These are phyloP conservation scores for Neosilurus mollespiculum DNA, from an alignment of 2,797 vertebrate genomes.

Conservation along the genomic window DNA sequence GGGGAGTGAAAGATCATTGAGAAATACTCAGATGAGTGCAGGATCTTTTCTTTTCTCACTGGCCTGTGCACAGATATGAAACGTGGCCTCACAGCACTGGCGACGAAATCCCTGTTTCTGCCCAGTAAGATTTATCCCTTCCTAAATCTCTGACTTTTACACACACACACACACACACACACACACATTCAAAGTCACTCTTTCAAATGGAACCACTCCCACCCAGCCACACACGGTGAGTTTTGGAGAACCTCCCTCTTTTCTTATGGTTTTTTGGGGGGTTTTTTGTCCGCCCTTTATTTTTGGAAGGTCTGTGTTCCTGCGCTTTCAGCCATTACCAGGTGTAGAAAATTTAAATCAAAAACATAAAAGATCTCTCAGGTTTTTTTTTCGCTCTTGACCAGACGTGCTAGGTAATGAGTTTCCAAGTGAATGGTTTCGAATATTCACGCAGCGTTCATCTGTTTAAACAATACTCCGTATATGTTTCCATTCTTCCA, in stretches of 20 bases:
- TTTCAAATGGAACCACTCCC: conserved; percentile 43
- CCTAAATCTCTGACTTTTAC: conserved; percentile 39
- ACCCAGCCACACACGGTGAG: conserved; percentile 41
- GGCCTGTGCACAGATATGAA: background rate
- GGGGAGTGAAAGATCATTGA: background rate
- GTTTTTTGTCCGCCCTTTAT: conserved; percentile 36
- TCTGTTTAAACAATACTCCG: conserved; percentile 68
- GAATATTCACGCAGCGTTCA: conserved; percentile 56
- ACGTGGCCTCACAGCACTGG: conserved; percentile 31
- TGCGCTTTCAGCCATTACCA: conserved; percentile 65
- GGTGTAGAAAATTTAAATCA: conserved; percentile 74
- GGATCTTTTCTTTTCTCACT: background rate
- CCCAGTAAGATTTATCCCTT: conserved; percentile 47
- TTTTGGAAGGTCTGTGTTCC: conserved; percentile 56
- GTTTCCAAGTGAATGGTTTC: conserved; percentile 63
- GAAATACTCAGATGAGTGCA: background rate
- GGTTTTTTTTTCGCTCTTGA: conserved; percentile 60
- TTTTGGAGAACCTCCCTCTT: conserved; percentile 6
- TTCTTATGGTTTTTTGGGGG: conserved; percentile 20
- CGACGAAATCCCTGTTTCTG: conserved; percentile 40
- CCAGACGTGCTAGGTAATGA: conserved; percentile 56
- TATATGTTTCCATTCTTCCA: conserved; percentile 67
- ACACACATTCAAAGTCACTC: conserved; percentile 50
- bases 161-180: conserved; percentile 15
- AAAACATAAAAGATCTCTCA: conserved; percentile 68